Conservation (phyloP, 2,113 vertebrate genomes). For the Ariopsis seemanni region DNA sequence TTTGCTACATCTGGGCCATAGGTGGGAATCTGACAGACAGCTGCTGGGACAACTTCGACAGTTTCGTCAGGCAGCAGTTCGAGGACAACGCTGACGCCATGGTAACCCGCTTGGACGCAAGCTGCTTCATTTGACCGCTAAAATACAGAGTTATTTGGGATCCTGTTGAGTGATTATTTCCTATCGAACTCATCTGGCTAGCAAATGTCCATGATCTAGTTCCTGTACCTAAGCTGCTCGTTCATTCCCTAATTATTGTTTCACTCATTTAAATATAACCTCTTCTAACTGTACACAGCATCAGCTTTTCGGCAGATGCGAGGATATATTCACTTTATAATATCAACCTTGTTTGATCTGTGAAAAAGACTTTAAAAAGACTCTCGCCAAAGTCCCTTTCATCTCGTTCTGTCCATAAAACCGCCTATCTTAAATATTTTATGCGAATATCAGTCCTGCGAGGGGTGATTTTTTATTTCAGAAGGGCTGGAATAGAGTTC, state of each 20-base stretch:
- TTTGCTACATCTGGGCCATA: slow-evolving; percentile 81
- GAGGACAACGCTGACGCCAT: slow-evolving; percentile 74
- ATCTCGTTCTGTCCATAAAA: background rate
- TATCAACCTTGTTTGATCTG: background rate
- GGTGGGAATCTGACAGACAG: slow-evolving; percentile 77
- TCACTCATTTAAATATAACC: background rate
- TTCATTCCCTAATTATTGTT: background rate
- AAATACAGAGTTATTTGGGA: background rate
- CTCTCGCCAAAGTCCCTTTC: background rate
- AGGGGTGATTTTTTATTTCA: slow-evolving; percentile 30
- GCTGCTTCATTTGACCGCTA: background rate
- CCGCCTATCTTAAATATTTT: background rate
- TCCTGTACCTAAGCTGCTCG: background rate
- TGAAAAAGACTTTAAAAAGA: slow-evolving; percentile 2
- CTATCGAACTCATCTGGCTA: background rate
- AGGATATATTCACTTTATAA: background rate
- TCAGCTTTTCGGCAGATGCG: background rate
- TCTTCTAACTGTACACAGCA: background rate
- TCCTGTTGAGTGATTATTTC: background rate
- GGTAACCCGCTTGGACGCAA: slow-evolving; percentile 61
- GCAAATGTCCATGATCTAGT: background rate
- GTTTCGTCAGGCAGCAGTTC: slow-evolving; percentile 77
- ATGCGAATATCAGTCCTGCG: background rate
- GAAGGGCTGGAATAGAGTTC: slow-evolving; percentile 25
- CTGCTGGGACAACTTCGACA: slow-evolving; percentile 77